Conservation (phyloP, 2,797 vertebrate species). For the Rhynchotus rufescens region DNA sequence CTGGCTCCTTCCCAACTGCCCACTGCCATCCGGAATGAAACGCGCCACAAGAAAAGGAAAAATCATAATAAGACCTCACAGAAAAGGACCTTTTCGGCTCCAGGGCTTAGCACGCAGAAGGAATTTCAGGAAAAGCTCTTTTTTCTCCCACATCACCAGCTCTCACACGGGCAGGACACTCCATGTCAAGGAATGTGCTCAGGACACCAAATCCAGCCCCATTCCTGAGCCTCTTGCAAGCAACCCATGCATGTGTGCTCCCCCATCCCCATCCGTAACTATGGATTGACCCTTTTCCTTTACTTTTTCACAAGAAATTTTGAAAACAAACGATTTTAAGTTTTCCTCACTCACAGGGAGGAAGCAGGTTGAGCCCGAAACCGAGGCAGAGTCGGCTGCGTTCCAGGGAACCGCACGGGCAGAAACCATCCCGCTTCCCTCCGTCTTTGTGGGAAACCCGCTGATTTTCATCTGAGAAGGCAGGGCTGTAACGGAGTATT, state of each 20-base stretch:
- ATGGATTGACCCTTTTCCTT: background rate
- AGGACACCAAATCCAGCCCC: background rate
- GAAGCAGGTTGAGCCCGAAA: background rate
- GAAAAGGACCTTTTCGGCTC: background rate
- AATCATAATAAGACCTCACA: background rate
- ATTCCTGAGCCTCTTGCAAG: background rate
- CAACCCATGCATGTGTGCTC: rapidly evolving
- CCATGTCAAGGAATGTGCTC: background rate
- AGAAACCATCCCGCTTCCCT: background rate
- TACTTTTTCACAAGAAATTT: background rate
- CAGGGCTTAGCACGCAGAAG: background rate
- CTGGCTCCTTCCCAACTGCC: background rate
- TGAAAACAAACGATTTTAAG: background rate
- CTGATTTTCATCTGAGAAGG: background rate
- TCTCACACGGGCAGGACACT: background rate
- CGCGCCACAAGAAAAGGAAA: background rate
- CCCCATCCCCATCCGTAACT: background rate
- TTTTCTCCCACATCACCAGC: background rate
- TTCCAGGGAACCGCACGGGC: rapidly evolving
- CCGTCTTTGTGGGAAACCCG: background rate
- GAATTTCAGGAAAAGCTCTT: background rate
- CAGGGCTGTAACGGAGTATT: background rate
- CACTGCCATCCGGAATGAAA: too few species aligned
- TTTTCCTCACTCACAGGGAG: background rate
- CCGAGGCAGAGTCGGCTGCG: background rate